Conservation (phyloP, 2,888 invertebrate species). For the Leptopterna dolabrata region DNA sequence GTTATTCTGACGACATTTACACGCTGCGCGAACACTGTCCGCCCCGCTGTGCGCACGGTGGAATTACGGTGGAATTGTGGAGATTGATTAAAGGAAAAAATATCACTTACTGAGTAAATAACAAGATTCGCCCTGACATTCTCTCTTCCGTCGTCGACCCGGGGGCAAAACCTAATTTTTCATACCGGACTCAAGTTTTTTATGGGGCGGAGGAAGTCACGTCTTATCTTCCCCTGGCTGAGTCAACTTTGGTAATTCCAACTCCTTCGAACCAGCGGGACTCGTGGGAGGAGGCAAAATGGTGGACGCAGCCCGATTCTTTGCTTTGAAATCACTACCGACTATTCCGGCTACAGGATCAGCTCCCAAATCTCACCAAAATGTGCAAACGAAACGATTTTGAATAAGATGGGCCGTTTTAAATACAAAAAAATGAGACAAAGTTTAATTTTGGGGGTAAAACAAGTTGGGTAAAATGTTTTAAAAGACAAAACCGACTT, state of each 20-base stretch:
- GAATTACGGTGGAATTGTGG: slow-evolving; percentile 40
- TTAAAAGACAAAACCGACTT: too few species aligned
- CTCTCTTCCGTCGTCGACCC: neutral
- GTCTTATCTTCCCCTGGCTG: neutral
- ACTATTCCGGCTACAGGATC: too few species aligned
- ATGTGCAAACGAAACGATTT: too few species aligned
- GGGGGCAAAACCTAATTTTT: slow-evolving; percentile 10
- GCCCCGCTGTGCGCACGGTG: neutral
- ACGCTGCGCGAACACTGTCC: too few species aligned
- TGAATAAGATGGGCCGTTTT: too few species aligned
- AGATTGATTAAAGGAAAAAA: slow-evolving; percentile 42
- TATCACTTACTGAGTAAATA: slow-evolving; percentile 30
- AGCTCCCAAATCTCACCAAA: too few species aligned
- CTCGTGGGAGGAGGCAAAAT: neutral
- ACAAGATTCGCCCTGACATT: neutral
- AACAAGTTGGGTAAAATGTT: too few species aligned
- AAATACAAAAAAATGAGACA: too few species aligned
- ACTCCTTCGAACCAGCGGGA: neutral
- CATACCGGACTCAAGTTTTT: slow-evolving; percentile 1
- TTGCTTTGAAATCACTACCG: too few species aligned
- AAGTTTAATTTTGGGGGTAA: too few species aligned
- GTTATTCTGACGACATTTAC: too few species aligned
- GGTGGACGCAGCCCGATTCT: neutral
- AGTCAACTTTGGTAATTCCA: slow-evolving; percentile 26
- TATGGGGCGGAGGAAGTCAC: neutral